A percentile compares a stretch with the other conserved stretches of the same genome.
Conservation (phyloP, 2,888 invertebrate species). For the Drosophila bunnanda region DNA sequence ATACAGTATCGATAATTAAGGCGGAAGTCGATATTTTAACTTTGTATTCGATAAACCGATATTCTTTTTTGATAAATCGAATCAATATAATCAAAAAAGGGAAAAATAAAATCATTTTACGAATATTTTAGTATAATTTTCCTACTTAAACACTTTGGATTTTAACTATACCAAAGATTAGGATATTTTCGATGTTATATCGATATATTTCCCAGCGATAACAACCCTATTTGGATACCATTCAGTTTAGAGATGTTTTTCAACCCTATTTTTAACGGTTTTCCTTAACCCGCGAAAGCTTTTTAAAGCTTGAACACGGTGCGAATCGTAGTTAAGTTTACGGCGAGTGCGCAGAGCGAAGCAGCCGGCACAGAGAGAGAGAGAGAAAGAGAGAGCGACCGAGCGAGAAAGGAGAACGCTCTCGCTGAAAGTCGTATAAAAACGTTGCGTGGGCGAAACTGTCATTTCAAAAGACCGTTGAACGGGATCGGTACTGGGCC, state of each 20-base stretch:
- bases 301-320: conserved; percentile 18
- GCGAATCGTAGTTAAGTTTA: conserved; percentile 32
- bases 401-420: conserved; percentile 20
- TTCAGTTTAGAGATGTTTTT: neutral
- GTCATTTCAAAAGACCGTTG: conserved; percentile 60
- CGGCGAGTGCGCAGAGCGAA: conserved; percentile 43
- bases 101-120: neutral
- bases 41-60: neutral
- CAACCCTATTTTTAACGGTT: neutral
- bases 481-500: conserved; percentile 50
- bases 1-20: neutral
- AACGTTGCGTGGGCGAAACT: conserved; percentile 51
- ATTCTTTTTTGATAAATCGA: neutral
- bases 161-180: neutral
- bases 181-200: neutral
- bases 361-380: no score
- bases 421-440: conserved; percentile 58
- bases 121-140: no score
- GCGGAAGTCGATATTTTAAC: neutral
- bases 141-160: neutral
- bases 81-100: neutral
- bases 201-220: neutral
- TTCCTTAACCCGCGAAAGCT: conserved; percentile 48
- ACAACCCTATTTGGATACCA: neutral
- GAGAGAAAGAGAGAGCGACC: neutral